phyloP scores from a whole-genome alignment of 2,113 vertebrate species.

The Malurus melanocephalus region DNA sequence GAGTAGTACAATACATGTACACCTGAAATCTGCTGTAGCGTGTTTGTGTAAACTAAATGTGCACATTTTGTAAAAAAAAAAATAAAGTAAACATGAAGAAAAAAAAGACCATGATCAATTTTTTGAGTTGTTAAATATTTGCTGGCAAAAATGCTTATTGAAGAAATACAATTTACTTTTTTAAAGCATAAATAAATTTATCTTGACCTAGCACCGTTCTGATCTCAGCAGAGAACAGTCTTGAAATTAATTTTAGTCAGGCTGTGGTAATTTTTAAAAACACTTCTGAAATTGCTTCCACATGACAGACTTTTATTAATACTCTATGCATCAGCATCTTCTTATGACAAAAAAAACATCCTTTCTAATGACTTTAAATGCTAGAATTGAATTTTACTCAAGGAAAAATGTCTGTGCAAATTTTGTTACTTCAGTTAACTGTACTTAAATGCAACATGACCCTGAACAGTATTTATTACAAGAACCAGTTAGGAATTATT shows the following conservation, averaged over 20 bases:
- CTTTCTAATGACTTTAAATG: not conserved
- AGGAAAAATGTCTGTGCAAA: not conserved
- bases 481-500: not conserved
- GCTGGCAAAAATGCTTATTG: not conserved
- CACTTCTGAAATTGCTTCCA: not conserved
- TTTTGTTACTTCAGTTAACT: not conserved
- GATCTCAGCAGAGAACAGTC: not conserved
- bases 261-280: not conserved
- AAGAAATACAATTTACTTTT: not conserved
- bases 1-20: conserved; percentile 82
- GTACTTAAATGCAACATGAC: not conserved
- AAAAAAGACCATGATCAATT: conserved; percentile 57
- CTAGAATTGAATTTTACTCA: not conserved
- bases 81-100: conserved; percentile 63
- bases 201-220: not conserved
- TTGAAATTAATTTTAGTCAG: not conserved
- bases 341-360: not conserved
- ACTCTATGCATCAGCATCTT: not conserved
- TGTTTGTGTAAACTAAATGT: conserved; percentile 76
- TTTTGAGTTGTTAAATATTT: not conserved
- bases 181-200: not conserved
- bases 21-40: conserved; percentile 71
- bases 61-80: conserved; percentile 76
- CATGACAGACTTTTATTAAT: not conserved
- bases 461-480: not conserved